Evolutionary conservation across 2,797 vertebrate species (phyloP), one percentile per base, ranked within the genome.

Genomic region (Champsocephalus esox): DNA sequence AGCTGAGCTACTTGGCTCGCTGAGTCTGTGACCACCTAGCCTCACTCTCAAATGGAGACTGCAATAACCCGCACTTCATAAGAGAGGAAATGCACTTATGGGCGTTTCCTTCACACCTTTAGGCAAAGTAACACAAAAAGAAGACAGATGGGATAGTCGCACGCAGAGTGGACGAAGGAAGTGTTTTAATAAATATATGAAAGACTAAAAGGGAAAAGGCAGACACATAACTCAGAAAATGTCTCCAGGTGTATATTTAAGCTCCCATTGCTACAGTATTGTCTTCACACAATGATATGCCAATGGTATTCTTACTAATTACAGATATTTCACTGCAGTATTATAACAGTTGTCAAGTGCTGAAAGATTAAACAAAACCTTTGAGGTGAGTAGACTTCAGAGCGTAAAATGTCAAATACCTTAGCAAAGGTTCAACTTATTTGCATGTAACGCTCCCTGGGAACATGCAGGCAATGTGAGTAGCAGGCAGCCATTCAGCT

Each of bases 61-160:
- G 60, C 41, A 56, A 49, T 49, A 78, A 70, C 64, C n/a, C 17
- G 32, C 50, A 48, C 17, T 48, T 68, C 3, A 45, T 12, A 52
- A 64, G 2, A 46, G 41, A 21, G 24, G 12, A 59, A 24, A 1
- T 24, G 21, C 13, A 79, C 73, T 66, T 12, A 52, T 19, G 51
- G 58, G 60, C 64, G 38, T 66, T 88, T 87, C 79, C 75, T 75
- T 13, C 8, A 8, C 21, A 52, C 28, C 3, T 66, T 74, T 44
- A 49, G 66, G 11, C 5, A 4, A 55, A 48, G 72, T 32, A 55
- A 12, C 70, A 52, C 10, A 17, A 3, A 43, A 12, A 16, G 13
- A 38, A 16, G 13, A 38, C 34, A 71, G 70, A 48, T 3, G 12
- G 14, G 38, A 52, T 6, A 12, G 16, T 10, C 3, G 1, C 19